These are phyloP conservation scores for Perccottus glenii DNA, from an alignment of 2,113 vertebrate species.

Conservation along the genomic window DNA sequence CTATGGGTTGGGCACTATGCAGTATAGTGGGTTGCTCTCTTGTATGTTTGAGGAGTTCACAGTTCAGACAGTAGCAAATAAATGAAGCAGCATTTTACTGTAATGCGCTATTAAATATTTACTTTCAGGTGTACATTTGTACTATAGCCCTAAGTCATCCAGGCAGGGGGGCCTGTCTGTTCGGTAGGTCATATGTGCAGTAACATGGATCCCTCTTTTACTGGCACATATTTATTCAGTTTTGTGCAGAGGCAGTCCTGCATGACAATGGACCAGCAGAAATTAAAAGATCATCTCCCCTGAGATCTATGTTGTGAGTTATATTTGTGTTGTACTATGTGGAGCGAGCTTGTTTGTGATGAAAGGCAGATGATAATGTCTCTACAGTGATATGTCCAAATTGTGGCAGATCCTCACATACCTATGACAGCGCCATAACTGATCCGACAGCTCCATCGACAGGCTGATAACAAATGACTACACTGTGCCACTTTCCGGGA, in stretches of 20 bases:
- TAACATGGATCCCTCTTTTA: not conserved
- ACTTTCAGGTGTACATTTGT: too few species aligned
- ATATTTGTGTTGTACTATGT: conserved; percentile 11
- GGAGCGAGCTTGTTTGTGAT: conserved; percentile 7
- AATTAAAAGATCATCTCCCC: conserved; percentile 28
- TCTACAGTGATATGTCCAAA: conserved; percentile 14
- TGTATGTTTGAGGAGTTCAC: too few species aligned
- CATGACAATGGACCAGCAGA: not conserved
- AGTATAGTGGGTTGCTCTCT: too few species aligned
- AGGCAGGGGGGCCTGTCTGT: conserved; percentile 12
- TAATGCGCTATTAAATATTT: too few species aligned
- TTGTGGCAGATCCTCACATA: conserved; percentile 19
- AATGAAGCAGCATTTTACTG: too few species aligned
- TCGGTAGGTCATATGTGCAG: conserved; percentile 8
- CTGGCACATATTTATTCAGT: not conserved
- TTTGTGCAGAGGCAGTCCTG: not conserved
- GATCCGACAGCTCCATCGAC: conserved; percentile 49
- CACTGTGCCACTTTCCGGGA: conserved; percentile 18
- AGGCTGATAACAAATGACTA: conserved; percentile 50
- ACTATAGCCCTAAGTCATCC: conserved; percentile 8
- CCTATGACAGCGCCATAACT: conserved; percentile 31
- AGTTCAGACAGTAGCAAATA: too few species aligned
- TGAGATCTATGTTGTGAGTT: not conserved
- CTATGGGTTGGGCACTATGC: too few species aligned
- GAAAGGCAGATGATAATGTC: conserved; percentile 13